Conservation (phyloP, 1,140 invertebrate species). For the Diploscapter pachys region DNA sequence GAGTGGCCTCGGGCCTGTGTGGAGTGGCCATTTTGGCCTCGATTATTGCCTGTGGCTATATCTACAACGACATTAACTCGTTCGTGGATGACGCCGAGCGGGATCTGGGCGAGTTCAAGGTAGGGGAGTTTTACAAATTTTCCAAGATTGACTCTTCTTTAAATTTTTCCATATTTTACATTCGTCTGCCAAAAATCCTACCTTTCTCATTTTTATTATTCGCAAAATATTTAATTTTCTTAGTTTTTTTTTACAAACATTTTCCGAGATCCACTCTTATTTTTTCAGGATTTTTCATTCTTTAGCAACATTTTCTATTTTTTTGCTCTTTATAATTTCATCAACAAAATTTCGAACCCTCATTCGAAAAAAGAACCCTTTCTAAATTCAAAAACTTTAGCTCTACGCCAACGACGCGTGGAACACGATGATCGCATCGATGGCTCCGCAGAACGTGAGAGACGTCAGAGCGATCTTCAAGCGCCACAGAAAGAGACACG, state of each 20-base stretch:
- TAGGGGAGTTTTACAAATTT: background rate
- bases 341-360: too few relatives aligned
- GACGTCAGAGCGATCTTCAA: constrained; percentile 15
- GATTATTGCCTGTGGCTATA: constrained; percentile 11
- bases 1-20: constrained; percentile 9
- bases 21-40: constrained; percentile 13
- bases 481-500: constrained; percentile 21
- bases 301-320: too few relatives aligned
- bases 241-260: too few relatives aligned
- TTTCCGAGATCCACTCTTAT: too few relatives aligned
- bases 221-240: too few relatives aligned
- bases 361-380: too few relatives aligned
- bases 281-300: too few relatives aligned
- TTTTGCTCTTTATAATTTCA: too few relatives aligned
- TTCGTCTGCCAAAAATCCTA: too few relatives aligned
- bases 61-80: constrained; percentile 23
- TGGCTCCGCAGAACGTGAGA: background rate
- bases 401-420: constrained; percentile 32
- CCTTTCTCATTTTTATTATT: too few relatives aligned
- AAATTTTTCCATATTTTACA: too few relatives aligned
- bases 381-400: background rate
- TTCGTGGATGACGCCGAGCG: constrained; percentile 14
- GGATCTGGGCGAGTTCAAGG: constrained; percentile 22
- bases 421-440: constrained; percentile 20
- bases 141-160: background rate